Base-by-base conservation (phyloP, 2,888 invertebrate genomes). In the Nomada ferruginata region DNA sequence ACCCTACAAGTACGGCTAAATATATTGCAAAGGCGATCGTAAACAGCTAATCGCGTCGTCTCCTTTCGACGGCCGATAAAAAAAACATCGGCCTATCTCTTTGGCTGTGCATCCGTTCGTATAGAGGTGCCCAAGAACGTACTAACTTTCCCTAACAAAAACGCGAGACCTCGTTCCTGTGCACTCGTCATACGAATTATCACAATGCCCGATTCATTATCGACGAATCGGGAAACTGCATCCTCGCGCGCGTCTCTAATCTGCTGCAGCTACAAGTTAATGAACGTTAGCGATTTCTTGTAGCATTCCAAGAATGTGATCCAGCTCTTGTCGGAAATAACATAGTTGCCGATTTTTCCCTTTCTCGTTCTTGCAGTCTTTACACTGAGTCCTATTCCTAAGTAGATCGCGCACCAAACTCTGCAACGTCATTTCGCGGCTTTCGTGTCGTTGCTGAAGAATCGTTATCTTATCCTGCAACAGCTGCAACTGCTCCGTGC, bases 401-500 rank as follows among this genome's bases (percentile, higher is more conserved):
- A 93, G 82, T 18, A 93, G 77, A 84, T 93, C 92, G 7, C 93
- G 91, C 3, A 93, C 93, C 26, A 93, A 85, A 64, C 88, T 91
- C 72, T 93, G 93, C 71, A 93, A 80, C 2, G 92, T 93, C 86
- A 93, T 91, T 65, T 93, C 93, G 3, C 93, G 90, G 66, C 91
- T 92, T 65, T 93, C 93, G 79, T 93, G 93, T 18, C 93, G 92
- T 75, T 93, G 93, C 83, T 93, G 93, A 4, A 93, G 89, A 61
- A 91, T 91, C 20, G 91, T 90, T 57, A 93, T 92, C 79, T 93
- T 93, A 47, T 93, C 93, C 77, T 93, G 93, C 13, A 93, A 76
- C 42, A 91, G 73, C 64, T 93, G 93, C 65, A 93, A 78, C 75
- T 93, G 93, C 61, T 93, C 93, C 0, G 91, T 91, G 63, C 92